Base-by-base conservation (phyloP, 1,140 invertebrate genomes). In the Macrocentrus cingulum region DNA sequence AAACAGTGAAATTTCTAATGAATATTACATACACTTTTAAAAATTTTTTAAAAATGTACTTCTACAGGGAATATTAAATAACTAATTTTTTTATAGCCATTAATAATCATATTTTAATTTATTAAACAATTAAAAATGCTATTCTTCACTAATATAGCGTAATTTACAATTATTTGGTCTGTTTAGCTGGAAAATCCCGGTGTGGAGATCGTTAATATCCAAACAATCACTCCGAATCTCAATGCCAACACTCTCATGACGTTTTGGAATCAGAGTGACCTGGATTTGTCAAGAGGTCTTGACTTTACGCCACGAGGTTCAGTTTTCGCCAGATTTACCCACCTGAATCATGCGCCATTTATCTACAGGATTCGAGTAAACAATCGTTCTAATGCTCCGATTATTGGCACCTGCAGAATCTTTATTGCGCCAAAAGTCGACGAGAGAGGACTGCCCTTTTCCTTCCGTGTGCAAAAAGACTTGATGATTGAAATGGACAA, bases 401-500 rank as follows among this genome's bases (percentile, higher is more conserved):
- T 78, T 51, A 82, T 81, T 51, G 89, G 88, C 36, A 91, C 88
- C 0, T 84, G 88, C 2, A 83, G 90, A n/a, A 87, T 92, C 61
- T 93, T 90, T 79, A 73, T 91, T 53, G 88, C 84, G 0, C 89
- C 91, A 0, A 85, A 83, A 52, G 66, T 76, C 11, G 88, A 91
- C 62, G 90, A 91, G 66, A 76, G 83, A 15, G 87, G 87, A 1
- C 74, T 84, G 5, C 81, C 80, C 2, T 83, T 89, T 69, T 54
- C 75, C 9, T 84, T 89, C 66, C 76, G 83, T 0, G 84, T 89
- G 19, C 88, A 91, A 69, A 81, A 87, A 18, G 66, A 80, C 1
- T 72, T 91, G 20, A 89, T 91, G 84, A 84, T 91, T 29, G 90
- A 92, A 66, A 76, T 91, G 75, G 90, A 91, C 72, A 90, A 90